Evolutionary conservation across 2,113 vertebrate genomes (phyloP).

Genomic region (Microtus richardsoni): DNA sequence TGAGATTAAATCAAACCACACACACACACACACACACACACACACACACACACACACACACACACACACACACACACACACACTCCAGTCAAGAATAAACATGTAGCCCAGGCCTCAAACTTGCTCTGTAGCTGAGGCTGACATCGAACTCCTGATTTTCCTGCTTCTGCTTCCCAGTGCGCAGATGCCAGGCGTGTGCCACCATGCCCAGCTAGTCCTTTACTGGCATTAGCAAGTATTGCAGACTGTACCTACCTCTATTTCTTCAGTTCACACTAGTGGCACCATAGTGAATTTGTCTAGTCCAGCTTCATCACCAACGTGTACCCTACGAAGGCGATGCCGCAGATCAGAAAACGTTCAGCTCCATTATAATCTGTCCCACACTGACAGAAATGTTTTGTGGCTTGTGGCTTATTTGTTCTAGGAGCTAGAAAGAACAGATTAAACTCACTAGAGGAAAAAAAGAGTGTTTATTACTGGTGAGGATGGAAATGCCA

Average conservation of each 20-base stretch:
- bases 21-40: neutral
- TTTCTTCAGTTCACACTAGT: neutral
- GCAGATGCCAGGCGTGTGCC: neutral
- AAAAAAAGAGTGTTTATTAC: neutral
- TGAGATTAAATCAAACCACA: neutral
- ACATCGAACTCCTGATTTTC: neutral
- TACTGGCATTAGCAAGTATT: neutral
- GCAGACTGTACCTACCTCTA: neutral
- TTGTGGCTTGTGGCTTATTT: neutral
- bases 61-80: neutral
- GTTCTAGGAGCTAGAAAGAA: slow-evolving; percentile 15
- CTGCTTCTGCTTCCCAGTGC: neutral
- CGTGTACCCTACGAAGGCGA: neutral
- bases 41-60: neutral
- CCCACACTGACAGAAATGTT: neutral
- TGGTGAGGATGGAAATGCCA: neutral
- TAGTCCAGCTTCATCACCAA: neutral
- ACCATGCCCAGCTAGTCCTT: neutral
- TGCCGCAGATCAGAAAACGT: neutral
- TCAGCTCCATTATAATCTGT: neutral
- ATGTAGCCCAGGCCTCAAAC: neutral
- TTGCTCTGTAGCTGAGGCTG: neutral
- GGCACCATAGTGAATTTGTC: neutral
- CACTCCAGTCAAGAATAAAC: neutral
- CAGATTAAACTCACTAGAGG: neutral